A percentile compares a stretch with the other conserved stretches of the same genome.
Conservation (phyloP, 2,888 invertebrate species). For the Laspeyria flexula region DNA sequence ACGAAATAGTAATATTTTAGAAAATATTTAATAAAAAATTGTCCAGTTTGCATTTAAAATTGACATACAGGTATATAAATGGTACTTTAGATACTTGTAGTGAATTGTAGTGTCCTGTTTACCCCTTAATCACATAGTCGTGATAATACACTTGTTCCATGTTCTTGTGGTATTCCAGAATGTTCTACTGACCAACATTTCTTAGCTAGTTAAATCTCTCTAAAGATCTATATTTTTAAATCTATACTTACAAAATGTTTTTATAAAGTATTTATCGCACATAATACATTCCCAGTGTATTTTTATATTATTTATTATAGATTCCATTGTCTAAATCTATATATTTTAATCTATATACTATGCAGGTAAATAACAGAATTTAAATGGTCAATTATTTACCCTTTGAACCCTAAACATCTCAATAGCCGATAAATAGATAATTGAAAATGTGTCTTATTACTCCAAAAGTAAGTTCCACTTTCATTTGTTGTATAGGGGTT, state of each 20-base stretch:
- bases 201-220: slow-evolving; percentile 28
- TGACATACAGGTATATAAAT: neutral
- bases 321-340: slow-evolving; percentile 54
- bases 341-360: slow-evolving; percentile 52
- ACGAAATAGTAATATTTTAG: neutral
- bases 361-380: slow-evolving; percentile 15
- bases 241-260: slow-evolving; percentile 32
- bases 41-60: slow-evolving; percentile 24
- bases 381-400: neutral
- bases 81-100: neutral
- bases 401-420: no score
- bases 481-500: no score
- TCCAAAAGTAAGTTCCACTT: no score
- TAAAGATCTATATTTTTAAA: slow-evolving; percentile 45
- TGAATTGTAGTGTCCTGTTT: slow-evolving; percentile 14
- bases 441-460: no score
- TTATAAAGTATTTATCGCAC: slow-evolving; percentile 48
- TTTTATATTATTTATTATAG: slow-evolving; percentile 55
- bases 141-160: slow-evolving; percentile 8
- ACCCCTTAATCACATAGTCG: neutral
- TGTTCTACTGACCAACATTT: slow-evolving; percentile 29
- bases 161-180: slow-evolving; percentile 13
- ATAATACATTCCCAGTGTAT: slow-evolving; percentile 65
- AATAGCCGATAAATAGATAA: no score
- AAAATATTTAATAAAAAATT: slow-evolving; percentile 5